Percentiles rank a stretch among this genome's conserved stretches.
Evolutionary conservation across 2,113 vertebrate genomes (phyloP).

Genomic region (human (Homo sapiens)): GRCh38 chr7:125972001-125972500

Average conservation of each 20-base stretch:
- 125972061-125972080: neutral
- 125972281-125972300: neutral
- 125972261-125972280: neutral
- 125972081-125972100: neutral
- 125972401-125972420: neutral
- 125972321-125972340: neutral
- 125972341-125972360: neutral
- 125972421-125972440: neutral
- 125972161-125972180: neutral
- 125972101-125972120: neutral
- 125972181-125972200: neutral
- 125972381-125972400: neutral
- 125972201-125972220: neutral
- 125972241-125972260: neutral
- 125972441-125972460: neutral
- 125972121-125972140: accelerated
- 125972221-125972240: neutral
- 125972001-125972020: neutral
- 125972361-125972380: neutral
- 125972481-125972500: neutral
- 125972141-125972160: neutral
- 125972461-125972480: neutral
- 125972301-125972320: neutral
- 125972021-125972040: neutral
- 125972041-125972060: neutral